These are phyloP conservation scores for Dicrostonyx torquatus DNA, from an alignment of 2,797 vertebrate genomes.

Conservation along the genomic window DNA sequence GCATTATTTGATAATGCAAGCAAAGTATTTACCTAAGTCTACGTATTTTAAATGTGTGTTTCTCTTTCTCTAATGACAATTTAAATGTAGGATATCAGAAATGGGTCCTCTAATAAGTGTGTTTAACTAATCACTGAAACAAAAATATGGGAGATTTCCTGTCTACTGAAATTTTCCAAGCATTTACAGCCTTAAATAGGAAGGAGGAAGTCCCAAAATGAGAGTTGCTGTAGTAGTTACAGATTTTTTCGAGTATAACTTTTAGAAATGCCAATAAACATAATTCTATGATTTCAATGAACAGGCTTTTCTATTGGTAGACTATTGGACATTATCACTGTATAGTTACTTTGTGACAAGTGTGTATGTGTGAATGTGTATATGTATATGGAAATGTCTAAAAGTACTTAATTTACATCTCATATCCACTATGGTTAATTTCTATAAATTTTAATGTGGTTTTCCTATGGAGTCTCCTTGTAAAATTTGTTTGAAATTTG, in stretches of 20 bases:
- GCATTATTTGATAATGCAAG: not conserved
- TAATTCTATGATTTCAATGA: not conserved
- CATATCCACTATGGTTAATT: not conserved
- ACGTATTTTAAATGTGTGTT: not conserved
- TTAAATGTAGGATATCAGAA: not conserved
- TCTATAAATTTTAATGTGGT: not conserved
- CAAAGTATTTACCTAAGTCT: not conserved
- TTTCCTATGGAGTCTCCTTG: not conserved
- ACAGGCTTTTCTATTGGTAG: not conserved
- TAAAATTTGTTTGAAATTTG: not conserved
- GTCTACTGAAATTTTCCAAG: not conserved
- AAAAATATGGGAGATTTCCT: not conserved
- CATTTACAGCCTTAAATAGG: not conserved
- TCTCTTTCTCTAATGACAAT: not conserved
- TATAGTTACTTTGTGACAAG: not conserved
- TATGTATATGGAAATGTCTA: not conserved
- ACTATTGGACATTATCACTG: not conserved
- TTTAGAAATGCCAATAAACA: not conserved
- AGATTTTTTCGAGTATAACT: not conserved
- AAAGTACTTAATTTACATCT: conserved; percentile 18
- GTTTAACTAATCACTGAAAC: not conserved
- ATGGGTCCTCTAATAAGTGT: not conserved
- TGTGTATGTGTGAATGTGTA: not conserved
- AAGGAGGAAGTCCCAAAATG: not conserved
- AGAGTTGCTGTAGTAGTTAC: not conserved